Conservation (phyloP, 2,888 invertebrate genomes). For the Disparrhopalites patrizii region DNA sequence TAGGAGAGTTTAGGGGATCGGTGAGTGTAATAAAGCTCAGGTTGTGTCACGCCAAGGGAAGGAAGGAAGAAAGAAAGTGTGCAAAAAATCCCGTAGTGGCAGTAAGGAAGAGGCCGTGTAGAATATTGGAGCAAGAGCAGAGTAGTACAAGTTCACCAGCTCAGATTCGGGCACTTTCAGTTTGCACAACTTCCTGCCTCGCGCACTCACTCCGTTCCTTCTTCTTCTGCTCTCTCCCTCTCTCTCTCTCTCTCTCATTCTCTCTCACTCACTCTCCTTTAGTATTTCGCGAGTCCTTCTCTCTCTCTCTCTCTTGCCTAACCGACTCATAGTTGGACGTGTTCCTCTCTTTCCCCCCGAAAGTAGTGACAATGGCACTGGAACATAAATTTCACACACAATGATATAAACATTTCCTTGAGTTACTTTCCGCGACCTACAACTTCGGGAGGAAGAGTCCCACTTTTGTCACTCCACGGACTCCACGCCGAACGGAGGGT, state of each 20-base stretch:
- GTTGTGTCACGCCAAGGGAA: too few relatives aligned
- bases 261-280: not conserved
- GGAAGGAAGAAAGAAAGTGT: too few relatives aligned
- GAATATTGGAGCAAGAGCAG: too few relatives aligned
- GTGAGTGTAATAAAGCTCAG: too few relatives aligned
- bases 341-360: too few relatives aligned
- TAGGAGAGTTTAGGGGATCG: too few relatives aligned
- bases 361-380: conserved; percentile 6
- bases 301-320: conserved; percentile 1
- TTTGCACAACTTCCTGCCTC: conserved; percentile 8
- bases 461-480: not conserved
- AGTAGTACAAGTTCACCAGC: too few relatives aligned
- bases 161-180: conserved; percentile 1
- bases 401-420: not conserved
- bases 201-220: too few relatives aligned
- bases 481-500: too few relatives aligned
- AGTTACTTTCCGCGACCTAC: not conserved
- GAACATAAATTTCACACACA: not conserved
- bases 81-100: too few relatives aligned
- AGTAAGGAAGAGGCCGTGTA: too few relatives aligned
- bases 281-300: too few relatives aligned
- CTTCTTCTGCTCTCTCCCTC: not conserved
- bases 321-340: not conserved
- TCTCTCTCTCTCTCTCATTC: conserved; percentile 1
- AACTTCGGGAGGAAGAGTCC: not conserved